A percentile compares a stretch with the other conserved stretches of the same genome.
Conservation (phyloP, 2,113 vertebrate species). For the Trochalopteron elliotii region DNA sequence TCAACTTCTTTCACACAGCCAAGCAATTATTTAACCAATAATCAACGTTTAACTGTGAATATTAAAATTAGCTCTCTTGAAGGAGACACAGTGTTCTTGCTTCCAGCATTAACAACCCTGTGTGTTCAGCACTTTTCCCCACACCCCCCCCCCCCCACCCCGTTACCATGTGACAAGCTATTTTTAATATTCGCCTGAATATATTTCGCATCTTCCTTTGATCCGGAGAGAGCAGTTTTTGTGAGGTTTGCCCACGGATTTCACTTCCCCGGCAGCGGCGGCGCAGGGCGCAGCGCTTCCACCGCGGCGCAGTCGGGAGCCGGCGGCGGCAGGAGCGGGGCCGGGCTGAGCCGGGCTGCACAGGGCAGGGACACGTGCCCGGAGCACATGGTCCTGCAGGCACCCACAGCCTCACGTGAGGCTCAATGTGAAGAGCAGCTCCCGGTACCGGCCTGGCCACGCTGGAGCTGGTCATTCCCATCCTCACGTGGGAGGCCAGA, state of each 20-base stretch:
- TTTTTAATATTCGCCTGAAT: slow-evolving; percentile 61
- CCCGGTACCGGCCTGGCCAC: neutral
- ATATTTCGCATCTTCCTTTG: slow-evolving; percentile 25
- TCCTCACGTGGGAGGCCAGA: neutral
- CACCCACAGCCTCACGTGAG: slow-evolving; percentile 35
- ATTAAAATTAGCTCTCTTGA: slow-evolving; percentile 19
- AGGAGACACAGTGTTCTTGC: slow-evolving; percentile 23
- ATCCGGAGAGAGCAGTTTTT: neutral
- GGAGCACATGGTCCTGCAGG: slow-evolving; percentile 38
- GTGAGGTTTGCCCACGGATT: neutral
- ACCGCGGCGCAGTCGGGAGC: neutral
- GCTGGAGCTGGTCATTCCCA: neutral
- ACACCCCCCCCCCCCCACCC: neutral
- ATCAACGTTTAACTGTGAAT: slow-evolving; percentile 26
- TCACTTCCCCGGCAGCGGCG: neutral
- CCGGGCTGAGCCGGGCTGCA: slow-evolving; percentile 7
- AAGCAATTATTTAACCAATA: slow-evolving; percentile 47
- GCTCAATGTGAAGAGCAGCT: slow-evolving; percentile 24
- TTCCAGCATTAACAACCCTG: slow-evolving; percentile 18
- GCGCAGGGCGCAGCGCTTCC: neutral
- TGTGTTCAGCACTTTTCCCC: slow-evolving; percentile 24
- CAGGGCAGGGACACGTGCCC: slow-evolving; percentile 68
- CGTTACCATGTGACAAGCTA: slow-evolving; percentile 37
- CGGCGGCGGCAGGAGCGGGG: neutral
- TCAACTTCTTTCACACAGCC: neutral